A percentile compares a stretch with the other conserved stretches of the same genome.
phyloP scores from a whole-genome alignment of 2,888 invertebrate species.

The Clunio marinus region DNA sequence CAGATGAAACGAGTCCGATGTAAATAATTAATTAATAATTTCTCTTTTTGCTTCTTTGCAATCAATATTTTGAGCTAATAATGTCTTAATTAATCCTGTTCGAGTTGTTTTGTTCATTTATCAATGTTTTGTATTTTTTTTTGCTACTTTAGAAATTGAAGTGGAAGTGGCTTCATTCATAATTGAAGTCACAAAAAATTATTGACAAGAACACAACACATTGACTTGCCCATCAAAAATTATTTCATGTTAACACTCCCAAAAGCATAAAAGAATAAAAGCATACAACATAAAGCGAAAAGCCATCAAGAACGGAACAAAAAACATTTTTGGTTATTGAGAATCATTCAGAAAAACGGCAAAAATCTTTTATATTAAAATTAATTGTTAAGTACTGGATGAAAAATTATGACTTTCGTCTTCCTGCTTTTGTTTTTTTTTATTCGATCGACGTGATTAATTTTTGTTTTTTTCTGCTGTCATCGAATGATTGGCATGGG shows the following conservation, averaged over 20 bases:
- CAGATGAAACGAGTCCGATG: not conserved
- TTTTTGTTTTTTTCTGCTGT: not conserved
- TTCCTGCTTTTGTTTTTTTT: slow-evolving; percentile 8
- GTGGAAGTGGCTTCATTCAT: too few species aligned
- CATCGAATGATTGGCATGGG: slow-evolving; percentile 10
- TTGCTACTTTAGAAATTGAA: not conserved
- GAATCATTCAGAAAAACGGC: not conserved
- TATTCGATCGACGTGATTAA: not conserved
- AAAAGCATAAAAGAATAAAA: too few species aligned
- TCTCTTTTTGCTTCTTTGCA: not conserved
- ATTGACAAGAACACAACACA: too few species aligned
- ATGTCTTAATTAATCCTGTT: slow-evolving; percentile 3
- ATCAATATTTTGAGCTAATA: slow-evolving; percentile 1
- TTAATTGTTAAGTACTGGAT: not conserved
- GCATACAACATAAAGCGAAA: too few species aligned
- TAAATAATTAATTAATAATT: slow-evolving; percentile 1
- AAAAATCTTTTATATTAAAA: not conserved
- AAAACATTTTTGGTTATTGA: too few species aligned
- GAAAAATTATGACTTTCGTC: slow-evolving; percentile 1
- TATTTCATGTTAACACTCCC: too few species aligned
- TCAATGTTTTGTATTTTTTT: not conserved
- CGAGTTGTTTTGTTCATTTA: not conserved
- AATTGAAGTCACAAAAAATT: too few species aligned
- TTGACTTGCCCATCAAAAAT: too few species aligned
- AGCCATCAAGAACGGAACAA: too few species aligned